Conservation (phyloP, 2,888 invertebrate genomes). For the Cataglyphis livida region DNA sequence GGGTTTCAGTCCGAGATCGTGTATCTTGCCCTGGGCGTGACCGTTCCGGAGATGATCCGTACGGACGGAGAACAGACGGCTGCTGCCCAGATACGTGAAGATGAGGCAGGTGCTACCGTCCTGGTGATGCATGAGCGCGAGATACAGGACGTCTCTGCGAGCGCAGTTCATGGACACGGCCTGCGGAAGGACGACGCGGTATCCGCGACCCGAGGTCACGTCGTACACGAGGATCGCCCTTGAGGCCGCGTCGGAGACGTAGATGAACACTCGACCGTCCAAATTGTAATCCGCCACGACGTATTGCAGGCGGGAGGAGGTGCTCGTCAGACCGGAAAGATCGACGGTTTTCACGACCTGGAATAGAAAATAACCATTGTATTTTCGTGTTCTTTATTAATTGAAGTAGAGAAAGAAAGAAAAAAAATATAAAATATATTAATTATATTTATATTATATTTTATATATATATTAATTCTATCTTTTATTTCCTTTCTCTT, state of each 20-base stretch:
- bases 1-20: slow-evolving; percentile 88
- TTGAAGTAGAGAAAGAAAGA: background rate
- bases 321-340: slow-evolving; percentile 86
- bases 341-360: slow-evolving; percentile 87
- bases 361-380: background rate
- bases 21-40: slow-evolving; percentile 86
- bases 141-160: slow-evolving; percentile 89
- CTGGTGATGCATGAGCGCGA: slow-evolving; percentile 88
- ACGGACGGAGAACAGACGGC: slow-evolving; percentile 88
- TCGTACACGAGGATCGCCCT: slow-evolving; percentile 88
- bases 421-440: too few relatives aligned
- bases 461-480: background rate
- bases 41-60: slow-evolving; percentile 89
- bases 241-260: slow-evolving; percentile 86
- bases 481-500: background rate
- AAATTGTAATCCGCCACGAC: slow-evolving; percentile 87
- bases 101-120: slow-evolving; percentile 88
- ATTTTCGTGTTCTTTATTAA: background rate
- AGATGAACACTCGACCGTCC: slow-evolving; percentile 86
- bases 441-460: too few relatives aligned
- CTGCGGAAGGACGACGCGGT: slow-evolving; percentile 89
- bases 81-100: slow-evolving; percentile 89
- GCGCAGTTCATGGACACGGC: slow-evolving; percentile 86
- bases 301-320: slow-evolving; percentile 87
- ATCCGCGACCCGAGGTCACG: slow-evolving; percentile 88